Base-by-base conservation (phyloP, 2,888 invertebrate species). In the Heteromyza rotundicornis region DNA sequence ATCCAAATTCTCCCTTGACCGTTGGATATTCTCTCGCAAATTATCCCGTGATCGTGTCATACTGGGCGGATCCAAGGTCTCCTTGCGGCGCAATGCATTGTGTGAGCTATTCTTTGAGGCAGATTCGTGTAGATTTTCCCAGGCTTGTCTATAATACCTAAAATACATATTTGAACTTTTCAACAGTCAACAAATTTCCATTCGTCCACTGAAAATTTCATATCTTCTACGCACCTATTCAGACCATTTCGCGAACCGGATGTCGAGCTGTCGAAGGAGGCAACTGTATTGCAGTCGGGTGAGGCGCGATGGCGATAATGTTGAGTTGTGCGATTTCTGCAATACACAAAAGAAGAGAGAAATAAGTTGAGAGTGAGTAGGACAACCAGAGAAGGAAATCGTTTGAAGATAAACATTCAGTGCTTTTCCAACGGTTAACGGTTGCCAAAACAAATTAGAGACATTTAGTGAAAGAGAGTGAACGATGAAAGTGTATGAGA, bases 81-180 rank as follows among this genome's bases (percentile, higher is more conserved):
- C 91, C 79, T 90, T 91, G 59, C 89, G 87, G 55, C 88, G 84
- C 55, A 89, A 81, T 0, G 88, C 88, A 74, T 85, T 85, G 72
- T 88, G 89, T 8, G 83, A 80, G 69, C 82, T 82, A 56, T 81
- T 82, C 75, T 89, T 89, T 20, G 87, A 87, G 2, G 92, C 89
- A 2, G 92, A 90, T 80, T 94, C 93, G 80, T 94, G 93, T 2
- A 96, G 86, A 80, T 95, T 94, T 80, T 95, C 95, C 96, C 96
- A 96, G 2, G 95, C 95, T 81, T 94, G 92, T 24, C 94, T 88
- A 84, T 95, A 95, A 84, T 93, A 95, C 68, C 83, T 83, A 35
- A 3, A 67, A 63, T 40, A 22, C 12, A 17, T 20, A 12, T 51
- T 24, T 23, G n/a, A n/a, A 1, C 14, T 24, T 53, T 17, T 7